Conservation (phyloP, 2,113 vertebrate species). For the Perognathus longimembris region DNA sequence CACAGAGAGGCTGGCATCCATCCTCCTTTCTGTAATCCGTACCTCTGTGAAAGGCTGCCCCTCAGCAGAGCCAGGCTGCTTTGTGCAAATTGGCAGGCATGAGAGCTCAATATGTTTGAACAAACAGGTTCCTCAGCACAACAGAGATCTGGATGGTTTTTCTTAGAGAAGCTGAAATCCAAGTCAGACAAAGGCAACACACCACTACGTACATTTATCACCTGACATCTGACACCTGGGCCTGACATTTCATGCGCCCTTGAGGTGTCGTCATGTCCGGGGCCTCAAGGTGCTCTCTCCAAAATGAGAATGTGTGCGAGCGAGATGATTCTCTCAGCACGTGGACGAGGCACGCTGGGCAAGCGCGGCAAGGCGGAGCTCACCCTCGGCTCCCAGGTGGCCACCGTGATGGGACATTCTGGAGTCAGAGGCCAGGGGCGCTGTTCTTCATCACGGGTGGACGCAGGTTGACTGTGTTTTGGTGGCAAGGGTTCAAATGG, state of each 20-base stretch:
- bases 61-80: conserved; percentile 5
- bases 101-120: conserved; percentile 44
- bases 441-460: neutral
- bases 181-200: conserved; percentile 42
- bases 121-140: conserved; percentile 43
- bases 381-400: neutral
- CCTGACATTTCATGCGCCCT: neutral
- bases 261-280: neutral
- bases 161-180: conserved; percentile 54
- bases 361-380: neutral
- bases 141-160: conserved; percentile 52
- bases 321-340: no score
- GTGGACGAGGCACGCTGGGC: no score
- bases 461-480: neutral
- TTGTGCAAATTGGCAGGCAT: conserved; percentile 53
- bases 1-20: conserved; percentile 18
- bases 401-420: neutral
- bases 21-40: conserved; percentile 43
- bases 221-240: neutral
- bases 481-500: neutral
- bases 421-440: neutral
- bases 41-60: neutral
- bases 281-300: neutral
- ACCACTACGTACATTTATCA: neutral
- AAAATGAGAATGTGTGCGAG: neutral